Evolutionary conservation across 2,797 vertebrate genomes (phyloP).

Genomic region (Mus caroli): DNA sequence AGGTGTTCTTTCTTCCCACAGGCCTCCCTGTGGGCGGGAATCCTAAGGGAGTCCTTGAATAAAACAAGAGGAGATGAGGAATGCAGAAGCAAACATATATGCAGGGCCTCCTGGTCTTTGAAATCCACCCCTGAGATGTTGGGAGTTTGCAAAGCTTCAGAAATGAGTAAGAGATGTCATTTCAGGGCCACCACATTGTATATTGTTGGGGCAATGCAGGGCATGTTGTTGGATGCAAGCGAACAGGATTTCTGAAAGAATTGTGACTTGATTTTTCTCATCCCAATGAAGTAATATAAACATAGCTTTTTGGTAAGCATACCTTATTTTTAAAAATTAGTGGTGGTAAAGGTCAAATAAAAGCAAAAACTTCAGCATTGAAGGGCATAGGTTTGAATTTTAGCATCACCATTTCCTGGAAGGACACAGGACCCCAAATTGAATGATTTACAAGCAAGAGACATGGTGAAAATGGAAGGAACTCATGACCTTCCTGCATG

Average conservation of each 20-base stretch:
- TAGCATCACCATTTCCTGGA: neutral
- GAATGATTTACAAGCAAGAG: neutral
- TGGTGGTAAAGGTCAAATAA: neutral
- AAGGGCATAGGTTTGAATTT: neutral
- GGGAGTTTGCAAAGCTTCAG: conserved; percentile 1
- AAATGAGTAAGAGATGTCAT: neutral
- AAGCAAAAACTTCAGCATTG: neutral
- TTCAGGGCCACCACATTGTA: neutral
- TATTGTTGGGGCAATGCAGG: neutral
- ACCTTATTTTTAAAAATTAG: neutral
- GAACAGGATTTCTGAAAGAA: neutral
- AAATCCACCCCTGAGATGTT: neutral
- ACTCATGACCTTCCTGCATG: neutral
- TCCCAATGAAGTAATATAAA: neutral
- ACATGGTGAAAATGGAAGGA: neutral
- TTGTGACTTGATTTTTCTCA: neutral
- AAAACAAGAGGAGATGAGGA: neutral
- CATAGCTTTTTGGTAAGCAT: neutral
- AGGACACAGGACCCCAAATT: neutral
- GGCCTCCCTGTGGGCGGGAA: neutral
- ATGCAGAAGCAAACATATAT: neutral
- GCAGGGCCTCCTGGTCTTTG: neutral
- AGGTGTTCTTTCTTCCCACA: conserved; percentile 27
- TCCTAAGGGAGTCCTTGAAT: neutral
- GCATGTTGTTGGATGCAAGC: neutral